phyloP scores from a whole-genome alignment of 2,888 invertebrate genomes.

The Lochmaea crataegi region DNA sequence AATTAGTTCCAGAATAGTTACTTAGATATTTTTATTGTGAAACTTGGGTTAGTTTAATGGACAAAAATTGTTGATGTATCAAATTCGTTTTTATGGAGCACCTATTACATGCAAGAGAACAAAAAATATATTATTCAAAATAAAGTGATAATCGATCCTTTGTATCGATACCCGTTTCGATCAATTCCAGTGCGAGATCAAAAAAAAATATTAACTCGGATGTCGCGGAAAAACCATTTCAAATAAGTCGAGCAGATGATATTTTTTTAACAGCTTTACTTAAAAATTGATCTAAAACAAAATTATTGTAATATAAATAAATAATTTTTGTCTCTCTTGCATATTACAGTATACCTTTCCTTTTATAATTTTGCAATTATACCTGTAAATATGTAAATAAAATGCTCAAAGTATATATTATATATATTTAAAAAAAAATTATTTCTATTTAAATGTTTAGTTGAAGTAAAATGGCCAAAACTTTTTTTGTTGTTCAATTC shows the following conservation, averaged over 20 bases:
- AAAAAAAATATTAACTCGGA: too few species aligned
- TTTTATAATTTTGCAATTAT: conserved; percentile 3
- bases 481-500: conserved; percentile 30
- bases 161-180: too few species aligned
- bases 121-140: conserved; percentile 1
- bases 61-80: not conserved
- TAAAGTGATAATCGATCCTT: too few species aligned
- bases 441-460: conserved; percentile 27
- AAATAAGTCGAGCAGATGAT: too few species aligned
- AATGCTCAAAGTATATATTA: conserved; percentile 49
- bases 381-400: conserved; percentile 54
- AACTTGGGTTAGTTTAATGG: not conserved
- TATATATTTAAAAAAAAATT: conserved; percentile 31
- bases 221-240: too few species aligned
- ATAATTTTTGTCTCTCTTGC: conserved; percentile 5
- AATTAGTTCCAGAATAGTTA: not conserved
- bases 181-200: too few species aligned
- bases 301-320: too few species aligned
- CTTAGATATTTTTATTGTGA: conserved; percentile 3
- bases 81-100: conserved; percentile 12
- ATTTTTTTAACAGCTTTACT: too few species aligned
- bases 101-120: not conserved
- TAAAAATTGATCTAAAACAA: too few species aligned
- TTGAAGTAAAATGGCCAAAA: conserved; percentile 39
- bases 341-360: not conserved